These are phyloP conservation scores for Prionailurus bengalensis DNA, from an alignment of 2,113 vertebrate genomes.

Conservation along the genomic window DNA sequence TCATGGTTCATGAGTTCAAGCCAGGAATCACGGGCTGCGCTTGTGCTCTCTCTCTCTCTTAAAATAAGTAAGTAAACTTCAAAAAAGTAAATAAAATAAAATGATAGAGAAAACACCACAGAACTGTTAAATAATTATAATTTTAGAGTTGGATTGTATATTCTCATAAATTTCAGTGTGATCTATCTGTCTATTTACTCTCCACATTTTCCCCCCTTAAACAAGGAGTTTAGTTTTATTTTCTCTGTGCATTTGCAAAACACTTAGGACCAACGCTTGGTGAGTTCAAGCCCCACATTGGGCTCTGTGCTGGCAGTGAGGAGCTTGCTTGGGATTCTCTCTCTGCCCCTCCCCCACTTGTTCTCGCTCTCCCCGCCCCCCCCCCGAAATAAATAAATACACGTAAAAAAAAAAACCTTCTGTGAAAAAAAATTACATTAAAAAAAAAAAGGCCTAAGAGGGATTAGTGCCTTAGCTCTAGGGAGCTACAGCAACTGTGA, in stretches of 20 bases:
- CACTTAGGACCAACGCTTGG: no score
- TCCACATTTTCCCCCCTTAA: background rate
- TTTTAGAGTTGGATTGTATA: background rate
- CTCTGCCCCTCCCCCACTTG: no score
- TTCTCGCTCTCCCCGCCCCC: no score
- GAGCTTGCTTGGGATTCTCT: no score
- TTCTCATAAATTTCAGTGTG: background rate
- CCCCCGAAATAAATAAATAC: no score
- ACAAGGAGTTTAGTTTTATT: no score
- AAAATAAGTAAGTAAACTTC: no score
- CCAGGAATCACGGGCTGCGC: no score
- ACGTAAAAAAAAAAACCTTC: no score
- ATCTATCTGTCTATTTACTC: background rate
- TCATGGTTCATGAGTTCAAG: no score
- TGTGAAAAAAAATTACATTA: constrained; percentile 32
- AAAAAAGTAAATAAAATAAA: background rate
- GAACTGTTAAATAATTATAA: background rate
- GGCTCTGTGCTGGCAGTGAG: background rate
- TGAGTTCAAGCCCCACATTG: background rate
- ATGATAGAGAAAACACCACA: background rate
- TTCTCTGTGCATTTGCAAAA: no score
- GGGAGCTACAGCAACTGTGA: constrained; percentile 53
- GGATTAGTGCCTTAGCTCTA: constrained; percentile 29
- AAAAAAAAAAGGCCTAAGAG: background rate
- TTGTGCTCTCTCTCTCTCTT: no score